Base-by-base conservation (phyloP, 2,888 invertebrate genomes). In the Conomelus anceps region DNA sequence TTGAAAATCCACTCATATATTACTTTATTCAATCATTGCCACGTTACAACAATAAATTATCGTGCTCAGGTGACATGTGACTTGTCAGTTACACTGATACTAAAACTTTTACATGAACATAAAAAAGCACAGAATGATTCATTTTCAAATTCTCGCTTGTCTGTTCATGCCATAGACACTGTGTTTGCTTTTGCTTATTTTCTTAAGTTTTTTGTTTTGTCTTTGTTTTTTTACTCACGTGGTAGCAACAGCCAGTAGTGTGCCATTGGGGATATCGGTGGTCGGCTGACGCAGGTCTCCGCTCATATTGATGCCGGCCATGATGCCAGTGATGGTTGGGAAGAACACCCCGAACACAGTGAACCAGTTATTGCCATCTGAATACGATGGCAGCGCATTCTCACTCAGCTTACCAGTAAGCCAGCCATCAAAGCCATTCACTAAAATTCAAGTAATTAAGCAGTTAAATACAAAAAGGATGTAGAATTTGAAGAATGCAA, bases 261-360 rank as follows among this genome's bases (percentile, higher is more conserved):
- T 98, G 20, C 99, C 99, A 93, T 97, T 97, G 0, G 99, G 99
- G 92, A 99, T 99, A 93, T 98, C 98, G 85, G 96, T 95, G 6
- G 98, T 97, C 0, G 99, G 99, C 91, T 98, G 97, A 91, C 96
- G 95, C 89, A 99, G 95, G 93, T 99, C 99, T 20, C 99, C 99
- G 93, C 98, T 98, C 99, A 99, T 99, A 93, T 99, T 99, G 92
- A 99, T 99, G 34, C 99, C 99, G 7, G 99, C 98, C 91, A 99
- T 94, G 91, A 99, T 97, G 22, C 99, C 99, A 87, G 99, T 99
- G 24, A 99, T 98, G 0, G 99, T 98, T 20, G 99, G 99, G 93
- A 99, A 99, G 94, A 99, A 99, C 1, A 99, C 98, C 29, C 99
- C 99, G 93, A 99, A 98, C 84, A 99, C 98, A 88, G 97, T 97